Evolutionary conservation across 2,113 vertebrate genomes (phyloP), one percentile per base, ranked within the genome.

Genomic region (Barnardius zonarius): DNA sequence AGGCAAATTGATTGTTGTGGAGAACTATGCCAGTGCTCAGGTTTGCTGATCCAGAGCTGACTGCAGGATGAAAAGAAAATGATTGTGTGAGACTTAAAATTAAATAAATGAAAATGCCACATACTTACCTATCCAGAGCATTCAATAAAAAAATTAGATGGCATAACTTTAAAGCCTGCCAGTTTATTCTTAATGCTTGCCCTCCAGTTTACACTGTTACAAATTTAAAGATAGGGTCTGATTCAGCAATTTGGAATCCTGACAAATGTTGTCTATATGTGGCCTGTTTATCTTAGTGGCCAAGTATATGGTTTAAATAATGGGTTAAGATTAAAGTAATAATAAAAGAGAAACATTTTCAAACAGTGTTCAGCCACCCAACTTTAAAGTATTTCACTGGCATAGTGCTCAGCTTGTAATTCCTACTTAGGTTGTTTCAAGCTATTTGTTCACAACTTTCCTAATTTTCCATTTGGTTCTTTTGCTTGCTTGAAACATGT

Each of bases 371-470:
- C 75, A 69, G 66, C 88, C 66, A 73, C 90, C 78, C 44, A 57
- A 86, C 23, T 94, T 96, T 76, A 82, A 82, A 70, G 73, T 90
- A 86, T 81, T 94, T 93, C 63, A 79, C 75, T 30, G 35, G 64
- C 74, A 23, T 41, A 85, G 51, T 83, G 39, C 68, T 96, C 3
- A 5, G 46, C 80, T 90, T 85, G 55, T 76, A 96, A 91, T 84
- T 93, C 55, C 30, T 69, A 68, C 31, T 30, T 74, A 3, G 91
- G 37, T 86, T 30, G 83, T 95, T 97, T 91, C 88, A 67, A 81
- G 6, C 66, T 95, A 8, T 82, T 64, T n/a, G 63, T 93, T 95
- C 66, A 49, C 83, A 77, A 87, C 49, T 87, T 87, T 66, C 46
- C 44, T 93, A 17, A 48, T 46, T 92, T 91, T 81, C 22, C 35